Evolutionary conservation across 2,888 invertebrate genomes (phyloP), one percentile per base, ranked within the genome.

Genomic region (Caenorhabditis sp.): DNA sequence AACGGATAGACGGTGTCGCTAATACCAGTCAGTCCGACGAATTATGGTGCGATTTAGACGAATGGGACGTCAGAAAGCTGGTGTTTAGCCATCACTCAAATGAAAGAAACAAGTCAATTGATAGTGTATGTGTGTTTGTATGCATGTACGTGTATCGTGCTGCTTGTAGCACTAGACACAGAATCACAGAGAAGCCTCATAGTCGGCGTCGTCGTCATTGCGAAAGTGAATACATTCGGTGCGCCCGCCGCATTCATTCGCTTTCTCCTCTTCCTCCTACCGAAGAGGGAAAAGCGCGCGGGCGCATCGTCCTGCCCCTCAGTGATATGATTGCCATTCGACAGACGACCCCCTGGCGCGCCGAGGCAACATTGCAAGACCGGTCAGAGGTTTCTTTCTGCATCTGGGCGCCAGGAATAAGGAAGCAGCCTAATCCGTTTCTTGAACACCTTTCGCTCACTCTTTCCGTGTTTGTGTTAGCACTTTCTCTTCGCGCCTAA

Each of bases 21-120:
- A 58, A 68, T 68, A 68, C 68, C 68, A 68, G 58, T 68, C 52
- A 66, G 68, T 39, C 41, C 32, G 56, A 43, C 32, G 68, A 68
- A 59, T 68, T 59, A 68, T 68, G 68, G 68, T 52, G 68, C 68
- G 68, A 68, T 68, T 68, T 62, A 72, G 71, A 72, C 50, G 62
- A 39, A 71, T 71, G 58, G 70, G 59, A 32, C 52, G 59, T 59
- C 59, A 68, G 50, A 50, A 61, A 30, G 59, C 55, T 61, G 58
- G 48, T 50, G 56, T 68, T 70, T 70, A 53, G 59, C 59, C 59
- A 71, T 71, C 71, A 71, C 61, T 71, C 71, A 71, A 53, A 71
- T 56, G 50, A 72, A 72, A 62, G 71, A 62, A 71, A 71, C 70
- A 62, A 71, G 61, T 71, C 70, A 71, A 55, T 71, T 71, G 70